phyloP scores from a whole-genome alignment of 2,797 vertebrate genomes.

The Cichlasoma orientale region DNA sequence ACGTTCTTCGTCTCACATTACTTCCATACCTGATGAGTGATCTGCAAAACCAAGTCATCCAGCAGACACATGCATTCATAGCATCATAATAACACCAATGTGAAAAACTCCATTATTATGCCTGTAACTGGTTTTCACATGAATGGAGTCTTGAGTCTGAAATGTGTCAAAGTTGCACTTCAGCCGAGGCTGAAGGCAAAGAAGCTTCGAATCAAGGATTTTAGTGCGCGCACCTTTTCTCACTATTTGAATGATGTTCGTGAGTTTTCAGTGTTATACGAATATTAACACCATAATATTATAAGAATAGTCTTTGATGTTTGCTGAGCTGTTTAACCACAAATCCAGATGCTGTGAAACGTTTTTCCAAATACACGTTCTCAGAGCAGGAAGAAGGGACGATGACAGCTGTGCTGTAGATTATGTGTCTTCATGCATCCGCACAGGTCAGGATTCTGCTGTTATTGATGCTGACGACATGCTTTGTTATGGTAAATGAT shows the following conservation, averaged over 20 bases:
- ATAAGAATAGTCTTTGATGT: no score
- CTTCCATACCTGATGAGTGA: neutral
- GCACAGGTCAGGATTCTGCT: neutral
- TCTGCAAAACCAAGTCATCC: neutral
- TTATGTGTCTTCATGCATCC: neutral
- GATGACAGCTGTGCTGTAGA: neutral
- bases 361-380: neutral
- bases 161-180: neutral
- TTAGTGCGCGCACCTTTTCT: neutral
- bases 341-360: fast-evolving
- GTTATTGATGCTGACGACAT: neutral
- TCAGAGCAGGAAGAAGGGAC: neutral
- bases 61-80: neutral
- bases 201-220: neutral
- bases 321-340: fast-evolving
- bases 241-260: neutral
- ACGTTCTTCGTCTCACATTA: neutral
- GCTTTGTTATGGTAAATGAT: neutral
- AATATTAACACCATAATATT: neutral
- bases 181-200: neutral
- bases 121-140: no score
- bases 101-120: no score
- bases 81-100: neutral
- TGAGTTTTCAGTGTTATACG: neutral
- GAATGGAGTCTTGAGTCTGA: neutral